Conservation (phyloP, 2,888 invertebrate genomes). For the Apoda limacodes region DNA sequence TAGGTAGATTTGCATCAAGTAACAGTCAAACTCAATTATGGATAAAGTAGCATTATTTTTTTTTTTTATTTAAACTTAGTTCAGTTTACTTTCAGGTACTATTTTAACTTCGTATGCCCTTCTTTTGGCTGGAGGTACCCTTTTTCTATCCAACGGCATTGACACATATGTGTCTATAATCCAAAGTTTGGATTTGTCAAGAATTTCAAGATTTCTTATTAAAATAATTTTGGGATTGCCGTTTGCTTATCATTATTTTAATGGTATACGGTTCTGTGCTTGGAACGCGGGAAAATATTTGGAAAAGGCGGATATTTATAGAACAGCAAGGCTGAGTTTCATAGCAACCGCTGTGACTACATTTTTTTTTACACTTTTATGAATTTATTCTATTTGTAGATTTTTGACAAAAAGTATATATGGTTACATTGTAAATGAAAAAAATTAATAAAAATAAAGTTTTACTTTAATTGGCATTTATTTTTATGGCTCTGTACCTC, state of each 20-base stretch:
- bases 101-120: slow-evolving; percentile 31
- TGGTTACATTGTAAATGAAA: too few species aligned
- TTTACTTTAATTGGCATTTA: too few species aligned
- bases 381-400: too few species aligned
- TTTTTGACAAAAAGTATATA: too few species aligned
- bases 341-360: too few species aligned
- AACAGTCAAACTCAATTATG: background rate
- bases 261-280: slow-evolving; percentile 38
- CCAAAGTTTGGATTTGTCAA: slow-evolving; percentile 39
- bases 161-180: slow-evolving; percentile 44
- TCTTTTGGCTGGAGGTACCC: slow-evolving; percentile 29
- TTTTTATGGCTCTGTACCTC: too few species aligned
- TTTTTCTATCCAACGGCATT: slow-evolving; percentile 44
- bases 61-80: background rate
- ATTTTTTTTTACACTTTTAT: too few species aligned
- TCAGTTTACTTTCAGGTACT: slow-evolving; percentile 30
- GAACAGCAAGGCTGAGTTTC: too few species aligned
- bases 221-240: slow-evolving; percentile 38
- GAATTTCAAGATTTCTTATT: slow-evolving; percentile 23
- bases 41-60: slow-evolving; percentile 1
- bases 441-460: too few species aligned
- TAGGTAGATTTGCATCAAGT: background rate
- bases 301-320: slow-evolving; percentile 27
- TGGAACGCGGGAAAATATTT: slow-evolving; percentile 37
- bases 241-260: slow-evolving; percentile 44